phyloP scores from a whole-genome alignment of 92 coral and sea anemone genomes.

The Epizoanthus scotinus region DNA sequence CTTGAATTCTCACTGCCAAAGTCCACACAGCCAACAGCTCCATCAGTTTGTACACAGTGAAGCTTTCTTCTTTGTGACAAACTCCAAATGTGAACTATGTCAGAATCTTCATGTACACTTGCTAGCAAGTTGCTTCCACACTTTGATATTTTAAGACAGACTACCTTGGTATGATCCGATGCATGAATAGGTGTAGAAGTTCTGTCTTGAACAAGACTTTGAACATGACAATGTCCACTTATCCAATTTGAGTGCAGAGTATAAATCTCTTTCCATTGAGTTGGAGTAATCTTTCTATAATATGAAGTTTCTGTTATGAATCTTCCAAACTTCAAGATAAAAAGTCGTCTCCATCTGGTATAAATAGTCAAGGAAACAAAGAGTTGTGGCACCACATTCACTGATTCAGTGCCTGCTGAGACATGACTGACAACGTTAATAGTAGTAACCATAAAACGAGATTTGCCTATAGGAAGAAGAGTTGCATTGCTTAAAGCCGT shows the following conservation, averaged over 20 bases:
- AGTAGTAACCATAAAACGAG: no score
- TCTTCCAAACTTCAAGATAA: slow-evolving; percentile 65
- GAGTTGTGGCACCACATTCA: no score
- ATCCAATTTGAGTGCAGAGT: slow-evolving; percentile 85
- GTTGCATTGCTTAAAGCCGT: no score
- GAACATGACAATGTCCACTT: slow-evolving; percentile 93
- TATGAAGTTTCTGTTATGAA: slow-evolving; percentile 68
- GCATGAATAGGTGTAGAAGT: slow-evolving; percentile 32
- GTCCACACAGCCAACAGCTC: slow-evolving; percentile 64
- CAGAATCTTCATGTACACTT: slow-evolving; percentile 66
- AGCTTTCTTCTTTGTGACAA: slow-evolving; percentile 53
- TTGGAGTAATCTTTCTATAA: slow-evolving; percentile 65
- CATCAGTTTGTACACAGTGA: slow-evolving; percentile 66
- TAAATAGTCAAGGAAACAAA: slow-evolving; percentile 39
- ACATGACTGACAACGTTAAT: background rate
- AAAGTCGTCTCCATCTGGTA: slow-evolving; percentile 75
- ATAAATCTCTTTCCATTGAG: slow-evolving; percentile 86
- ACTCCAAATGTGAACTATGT: slow-evolving; percentile 70
- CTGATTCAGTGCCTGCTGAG: no score
- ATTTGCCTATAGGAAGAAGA: no score
- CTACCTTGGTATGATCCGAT: slow-evolving; percentile 53
- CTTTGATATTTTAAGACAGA: slow-evolving; percentile 75
- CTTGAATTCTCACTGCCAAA: slow-evolving; percentile 82
- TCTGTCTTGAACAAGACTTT: slow-evolving; percentile 63
- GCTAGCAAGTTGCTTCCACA: slow-evolving; percentile 76